phyloP scores from a whole-genome alignment of 1,140 invertebrate species.

The Muscidifurax raptorellus region DNA sequence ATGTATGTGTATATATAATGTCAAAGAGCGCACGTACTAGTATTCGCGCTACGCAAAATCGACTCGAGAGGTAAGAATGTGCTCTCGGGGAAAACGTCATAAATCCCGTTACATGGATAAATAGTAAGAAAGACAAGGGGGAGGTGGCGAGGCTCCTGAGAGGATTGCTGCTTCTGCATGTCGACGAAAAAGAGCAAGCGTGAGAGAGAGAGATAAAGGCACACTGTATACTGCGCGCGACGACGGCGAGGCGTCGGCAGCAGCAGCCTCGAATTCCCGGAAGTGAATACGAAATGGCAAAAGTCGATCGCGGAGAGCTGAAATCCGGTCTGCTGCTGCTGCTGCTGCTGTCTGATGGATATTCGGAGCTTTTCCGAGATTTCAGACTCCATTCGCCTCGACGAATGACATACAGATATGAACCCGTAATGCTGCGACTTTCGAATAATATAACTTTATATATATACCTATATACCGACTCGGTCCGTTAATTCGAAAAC shows the following conservation, averaged over 20 bases:
- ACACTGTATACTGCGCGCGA: neutral
- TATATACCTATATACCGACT: too few relatives aligned
- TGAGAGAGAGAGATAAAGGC: neutral
- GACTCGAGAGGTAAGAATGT: neutral
- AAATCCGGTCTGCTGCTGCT: neutral
- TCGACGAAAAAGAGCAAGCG: too few relatives aligned
- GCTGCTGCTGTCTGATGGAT: neutral
- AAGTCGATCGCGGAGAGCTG: conserved; percentile 15
- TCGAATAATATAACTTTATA: neutral
- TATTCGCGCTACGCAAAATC: too few relatives aligned
- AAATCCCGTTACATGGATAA: conserved; percentile 35
- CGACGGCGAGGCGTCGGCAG: too few relatives aligned
- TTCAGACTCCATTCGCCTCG: neutral
- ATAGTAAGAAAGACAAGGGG: conserved; percentile 9
- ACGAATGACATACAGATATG: neutral
- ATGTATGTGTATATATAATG: conserved; percentile 16
- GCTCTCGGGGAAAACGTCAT: conserved; percentile 24
- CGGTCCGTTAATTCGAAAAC: too few relatives aligned
- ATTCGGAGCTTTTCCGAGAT: conserved; percentile 15
- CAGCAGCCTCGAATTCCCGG: conserved; percentile 3
- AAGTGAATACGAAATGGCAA: conserved; percentile 38
- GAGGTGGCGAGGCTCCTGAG: neutral
- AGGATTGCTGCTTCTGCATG: neutral
- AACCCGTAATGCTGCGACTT: neutral
- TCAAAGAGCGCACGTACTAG: too few relatives aligned